Evolutionary conservation across 2,113 vertebrate genomes (phyloP).

Genomic region (Macrotis lagotis): DNA sequence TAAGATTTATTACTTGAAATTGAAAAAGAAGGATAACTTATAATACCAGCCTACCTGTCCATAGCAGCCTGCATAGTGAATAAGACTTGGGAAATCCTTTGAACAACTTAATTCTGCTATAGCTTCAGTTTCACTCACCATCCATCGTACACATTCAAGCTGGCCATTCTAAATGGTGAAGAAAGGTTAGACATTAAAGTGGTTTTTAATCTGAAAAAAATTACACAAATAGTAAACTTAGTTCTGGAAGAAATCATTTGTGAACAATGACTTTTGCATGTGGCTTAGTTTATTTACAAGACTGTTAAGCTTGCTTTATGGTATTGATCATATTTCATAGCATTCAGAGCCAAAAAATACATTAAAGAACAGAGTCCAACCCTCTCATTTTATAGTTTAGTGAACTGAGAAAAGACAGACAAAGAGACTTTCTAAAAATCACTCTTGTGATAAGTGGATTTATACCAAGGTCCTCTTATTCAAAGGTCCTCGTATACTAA

Average conservation of each 20-base stretch:
- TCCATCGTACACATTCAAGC: conserved; percentile 97
- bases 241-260: conserved; percentile 11
- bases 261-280: conserved; percentile 17
- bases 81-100: conserved; percentile 95
- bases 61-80: conserved; percentile 95
- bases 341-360: background rate
- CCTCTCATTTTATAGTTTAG: background rate
- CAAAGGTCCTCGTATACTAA: background rate
- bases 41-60: conserved; percentile 90
- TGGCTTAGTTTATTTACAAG: conserved; percentile 31
- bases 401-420: background rate
- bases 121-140: conserved; percentile 99
- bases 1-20: background rate
- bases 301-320: background rate
- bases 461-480: background rate
- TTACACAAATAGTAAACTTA: conserved; percentile 3
- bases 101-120: conserved; percentile 97
- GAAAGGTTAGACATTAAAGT: background rate
- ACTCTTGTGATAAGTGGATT: background rate
- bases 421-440: background rate
- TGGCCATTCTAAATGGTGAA: conserved; percentile 91
- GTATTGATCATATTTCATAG: background rate
- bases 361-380: background rate
- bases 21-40: conserved; percentile 10
- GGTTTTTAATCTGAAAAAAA: conserved; percentile 48